These are phyloP conservation scores for Hipposideros armiger DNA, from an alignment of 2,113 vertebrate species.

Conservation along the genomic window DNA sequence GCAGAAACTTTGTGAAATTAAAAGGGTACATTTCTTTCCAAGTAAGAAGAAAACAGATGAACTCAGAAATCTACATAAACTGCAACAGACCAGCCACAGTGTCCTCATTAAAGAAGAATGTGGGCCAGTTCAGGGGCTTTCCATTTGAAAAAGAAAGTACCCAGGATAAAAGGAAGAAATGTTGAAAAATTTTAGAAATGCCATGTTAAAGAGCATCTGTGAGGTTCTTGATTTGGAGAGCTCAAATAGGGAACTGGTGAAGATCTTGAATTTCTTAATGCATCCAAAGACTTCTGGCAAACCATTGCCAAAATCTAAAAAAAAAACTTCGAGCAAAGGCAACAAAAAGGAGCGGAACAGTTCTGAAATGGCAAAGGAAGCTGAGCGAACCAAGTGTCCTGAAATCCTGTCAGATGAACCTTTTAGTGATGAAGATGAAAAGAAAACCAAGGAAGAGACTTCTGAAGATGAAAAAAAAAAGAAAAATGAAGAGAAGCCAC, in stretches of 20 bases:
- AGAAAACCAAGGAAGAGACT: too few relatives aligned
- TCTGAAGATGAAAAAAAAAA: too few relatives aligned
- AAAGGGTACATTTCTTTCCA: conserved; percentile 93
- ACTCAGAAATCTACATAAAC: conserved; percentile 95
- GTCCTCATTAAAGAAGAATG: conserved; percentile 94
- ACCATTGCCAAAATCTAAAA: conserved; percentile 28
- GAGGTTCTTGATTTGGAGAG: conserved; percentile 96
- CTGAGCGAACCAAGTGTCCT: too few relatives aligned
- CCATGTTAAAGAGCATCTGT: conserved; percentile 94
- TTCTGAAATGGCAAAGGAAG: too few relatives aligned
- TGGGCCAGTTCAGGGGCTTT: conserved; percentile 97
- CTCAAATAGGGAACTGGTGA: conserved; percentile 93
- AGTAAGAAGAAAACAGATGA: conserved; percentile 95
- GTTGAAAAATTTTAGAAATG: conserved; percentile 94
- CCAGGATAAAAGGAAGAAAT: conserved; percentile 93
- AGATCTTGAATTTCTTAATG: conserved; percentile 94
- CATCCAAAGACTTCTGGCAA: conserved; percentile 96
- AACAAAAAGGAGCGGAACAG: too few relatives aligned
- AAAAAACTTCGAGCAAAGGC: too few relatives aligned
- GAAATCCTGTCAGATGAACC: too few relatives aligned
- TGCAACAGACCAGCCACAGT: conserved; percentile 97
- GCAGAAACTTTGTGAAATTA: conserved; percentile 96
- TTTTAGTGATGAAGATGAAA: too few relatives aligned
- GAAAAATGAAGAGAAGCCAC: too few relatives aligned
- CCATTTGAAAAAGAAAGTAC: conserved; percentile 93